phyloP scores from a whole-genome alignment of 2,888 invertebrate genomes.

The Dinocampus coccinellae region DNA sequence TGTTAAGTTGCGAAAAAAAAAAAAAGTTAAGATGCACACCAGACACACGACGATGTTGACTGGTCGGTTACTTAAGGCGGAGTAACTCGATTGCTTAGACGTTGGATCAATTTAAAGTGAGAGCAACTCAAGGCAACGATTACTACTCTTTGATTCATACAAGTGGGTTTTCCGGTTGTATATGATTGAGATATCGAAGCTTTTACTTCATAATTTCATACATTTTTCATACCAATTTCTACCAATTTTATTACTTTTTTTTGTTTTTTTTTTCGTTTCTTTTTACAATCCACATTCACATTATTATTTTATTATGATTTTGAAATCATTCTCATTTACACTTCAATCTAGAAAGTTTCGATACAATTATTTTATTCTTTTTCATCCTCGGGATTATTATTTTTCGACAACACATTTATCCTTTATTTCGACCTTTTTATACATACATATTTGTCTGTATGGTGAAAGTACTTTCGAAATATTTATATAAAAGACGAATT shows the following conservation, averaged over 20 bases:
- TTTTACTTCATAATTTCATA: slow-evolving; percentile 29
- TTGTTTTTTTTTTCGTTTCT: too few species aligned
- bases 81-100: slow-evolving; percentile 56
- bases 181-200: not conserved
- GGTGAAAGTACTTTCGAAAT: not conserved
- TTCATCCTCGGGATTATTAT: not conserved
- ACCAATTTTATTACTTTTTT: not conserved
- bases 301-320: not conserved
- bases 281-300: not conserved
- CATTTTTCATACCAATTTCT: not conserved
- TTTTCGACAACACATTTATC: not conserved
- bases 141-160: slow-evolving; percentile 14
- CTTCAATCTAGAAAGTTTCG: not conserved
- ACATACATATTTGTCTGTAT: not conserved
- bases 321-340: not conserved
- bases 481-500: not conserved
- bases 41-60: slow-evolving; percentile 46
- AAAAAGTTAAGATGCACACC: not conserved
- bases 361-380: slow-evolving; percentile 10
- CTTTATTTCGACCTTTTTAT: not conserved
- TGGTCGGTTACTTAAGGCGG: slow-evolving; percentile 50
- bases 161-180: not conserved
- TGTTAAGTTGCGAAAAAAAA: not conserved
- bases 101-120: slow-evolving; percentile 58
- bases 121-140: slow-evolving; percentile 27